Evolutionary conservation across 2,888 invertebrate species (phyloP).

Genomic region (Lepidocyrtoides sp.): DNA sequence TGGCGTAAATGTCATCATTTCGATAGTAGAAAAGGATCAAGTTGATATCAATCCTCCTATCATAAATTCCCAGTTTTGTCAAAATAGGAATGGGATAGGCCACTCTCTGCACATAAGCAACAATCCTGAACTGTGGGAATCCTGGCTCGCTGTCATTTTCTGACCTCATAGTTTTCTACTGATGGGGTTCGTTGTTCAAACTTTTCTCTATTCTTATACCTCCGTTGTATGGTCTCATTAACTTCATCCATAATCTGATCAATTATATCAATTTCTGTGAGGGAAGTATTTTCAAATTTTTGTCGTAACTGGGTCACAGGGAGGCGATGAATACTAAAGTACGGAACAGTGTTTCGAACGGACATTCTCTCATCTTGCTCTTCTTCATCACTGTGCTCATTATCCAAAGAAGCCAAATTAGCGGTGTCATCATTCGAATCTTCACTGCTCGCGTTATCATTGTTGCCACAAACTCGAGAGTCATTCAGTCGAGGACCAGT

Average conservation of each 20-base stretch:
- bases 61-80: neutral
- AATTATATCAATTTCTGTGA: conserved; percentile 2
- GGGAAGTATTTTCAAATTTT: neutral
- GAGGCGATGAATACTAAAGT: conserved; percentile 42
- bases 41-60: neutral
- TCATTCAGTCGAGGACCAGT: neutral
- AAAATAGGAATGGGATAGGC: neutral
- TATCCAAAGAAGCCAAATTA: neutral
- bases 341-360: neutral
- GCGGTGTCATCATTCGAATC: neutral
- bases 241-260: conserved; percentile 34
- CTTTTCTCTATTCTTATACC: neutral
- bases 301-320: neutral
- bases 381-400: neutral
- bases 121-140: neutral
- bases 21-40: conserved; percentile 19
- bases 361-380: neutral
- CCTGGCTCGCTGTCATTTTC: neutral
- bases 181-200: neutral
- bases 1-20: conserved; percentile 2
- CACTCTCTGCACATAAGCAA: conserved; percentile 7
- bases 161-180: neutral
- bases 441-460: neutral
- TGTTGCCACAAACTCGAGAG: neutral
- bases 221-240: neutral